Evolutionary conservation across 2,888 invertebrate species (phyloP).

Genomic region (Cantharis flavilabris): DNA sequence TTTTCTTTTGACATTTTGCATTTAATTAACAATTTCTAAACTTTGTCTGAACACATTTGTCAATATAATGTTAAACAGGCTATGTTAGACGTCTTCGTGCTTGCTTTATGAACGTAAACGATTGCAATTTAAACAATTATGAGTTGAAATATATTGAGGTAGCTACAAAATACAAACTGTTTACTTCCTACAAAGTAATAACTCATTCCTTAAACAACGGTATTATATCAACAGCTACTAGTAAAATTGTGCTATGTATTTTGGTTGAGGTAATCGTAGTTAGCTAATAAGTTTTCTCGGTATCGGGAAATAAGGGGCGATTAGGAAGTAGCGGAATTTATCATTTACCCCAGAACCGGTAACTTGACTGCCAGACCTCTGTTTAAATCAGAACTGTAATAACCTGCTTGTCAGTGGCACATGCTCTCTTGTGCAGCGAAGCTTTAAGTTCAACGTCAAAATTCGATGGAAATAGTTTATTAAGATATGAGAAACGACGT

Average conservation of each 20-base stretch:
- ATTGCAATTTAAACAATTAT: background rate
- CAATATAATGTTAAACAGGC: background rate
- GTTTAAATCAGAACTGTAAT: slow-evolving; percentile 50
- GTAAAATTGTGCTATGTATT: slow-evolving; percentile 2
- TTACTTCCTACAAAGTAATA: background rate
- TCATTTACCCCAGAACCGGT: slow-evolving; percentile 36
- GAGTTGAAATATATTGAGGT: background rate
- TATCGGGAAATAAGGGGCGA: slow-evolving; percentile 29
- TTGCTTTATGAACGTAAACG: background rate
- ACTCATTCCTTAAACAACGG: background rate
- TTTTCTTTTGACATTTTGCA: background rate
- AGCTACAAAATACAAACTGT: background rate
- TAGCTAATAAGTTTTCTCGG: slow-evolving; percentile 14
- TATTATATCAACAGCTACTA: background rate
- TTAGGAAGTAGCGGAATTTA: slow-evolving; percentile 37
- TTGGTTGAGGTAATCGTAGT: background rate
- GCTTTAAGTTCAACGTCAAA: slow-evolving; percentile 42
- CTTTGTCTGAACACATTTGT: background rate
- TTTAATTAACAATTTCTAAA: background rate
- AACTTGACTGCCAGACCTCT: slow-evolving; percentile 42
- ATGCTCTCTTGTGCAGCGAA: slow-evolving; percentile 42
- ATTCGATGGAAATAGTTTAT: slow-evolving; percentile 32
- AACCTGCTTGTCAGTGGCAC: slow-evolving; percentile 49
- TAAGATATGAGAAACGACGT: slow-evolving; percentile 29
- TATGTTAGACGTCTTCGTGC: background rate